Base-by-base conservation (phyloP, 2,888 invertebrate species). In the Heteromurus nitidus region DNA sequence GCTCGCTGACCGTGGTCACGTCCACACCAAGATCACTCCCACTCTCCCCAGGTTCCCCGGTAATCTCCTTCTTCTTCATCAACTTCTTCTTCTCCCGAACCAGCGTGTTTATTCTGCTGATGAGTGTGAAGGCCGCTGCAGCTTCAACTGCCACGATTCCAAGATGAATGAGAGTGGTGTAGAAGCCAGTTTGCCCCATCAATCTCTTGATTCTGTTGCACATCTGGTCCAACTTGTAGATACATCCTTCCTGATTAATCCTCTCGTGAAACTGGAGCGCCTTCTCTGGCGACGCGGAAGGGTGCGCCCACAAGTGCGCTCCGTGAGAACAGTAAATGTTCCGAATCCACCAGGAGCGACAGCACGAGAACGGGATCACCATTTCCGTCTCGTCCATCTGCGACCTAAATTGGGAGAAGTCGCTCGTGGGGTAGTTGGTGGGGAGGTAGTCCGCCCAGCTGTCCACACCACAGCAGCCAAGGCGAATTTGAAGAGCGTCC, bases 281-380 rank as follows among this genome's bases (percentile, higher is more conserved):
- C 47, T 75, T 58, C 13, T 50, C 11, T 13, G 68, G 47, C 5
- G 62, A 30, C 0, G 53, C 28, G 9, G 65, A 60, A 11, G 77
- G 77, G 20, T 82, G 53, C 3, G 80, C 64, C 82, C 79, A 80
- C n/a, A 75, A 18, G 24, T 83, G 83, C 13, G 75, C 76, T n/a
- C 70, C 80, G 20, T 68, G 55, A n/a, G 80, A 74, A 36, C 80
- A 81, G 36, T 83, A 72, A 44, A 83, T 47, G 24, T 83, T 83
- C 55, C 77, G 28, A 1, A 81, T 42, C 83, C 83, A 83, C 83
- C 83, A 80, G 18, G 64, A 73, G 2, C 72, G 74, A 26, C 83
- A 83, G 24, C 83, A 83, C 2, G 69, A 70, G 2, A 62, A 77
- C n/a, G 82, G 82, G 36, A 82, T 65, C n/a, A 82, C 58, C 68